phyloP scores from a whole-genome alignment of 2,797 vertebrate species.

The Brachymystax lenok region DNA sequence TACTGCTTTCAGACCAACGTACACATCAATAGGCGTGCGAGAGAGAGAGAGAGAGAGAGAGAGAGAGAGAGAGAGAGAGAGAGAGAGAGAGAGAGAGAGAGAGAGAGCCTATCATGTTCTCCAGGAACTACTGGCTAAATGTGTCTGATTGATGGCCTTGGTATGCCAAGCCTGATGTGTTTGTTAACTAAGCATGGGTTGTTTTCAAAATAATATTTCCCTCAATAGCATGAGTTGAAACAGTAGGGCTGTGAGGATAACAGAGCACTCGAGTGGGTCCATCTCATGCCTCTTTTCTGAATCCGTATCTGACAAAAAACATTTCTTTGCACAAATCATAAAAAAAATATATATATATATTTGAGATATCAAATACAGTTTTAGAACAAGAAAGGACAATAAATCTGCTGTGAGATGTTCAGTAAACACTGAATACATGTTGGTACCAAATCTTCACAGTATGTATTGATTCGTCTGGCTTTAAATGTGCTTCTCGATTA shows the following conservation, averaged over 20 bases:
- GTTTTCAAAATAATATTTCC: slow-evolving; percentile 12
- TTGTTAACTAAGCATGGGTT: slow-evolving; percentile 20
- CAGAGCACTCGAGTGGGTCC: slow-evolving; percentile 4
- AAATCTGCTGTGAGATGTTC: slow-evolving; percentile 12
- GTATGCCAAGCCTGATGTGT: slow-evolving; percentile 12
- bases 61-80: too few relatives aligned
- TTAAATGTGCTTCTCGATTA: slow-evolving; percentile 25
- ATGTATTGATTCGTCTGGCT: slow-evolving; percentile 36
- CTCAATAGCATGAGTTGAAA: not conserved
- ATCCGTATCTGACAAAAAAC: not conserved
- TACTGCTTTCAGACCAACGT: slow-evolving; percentile 30
- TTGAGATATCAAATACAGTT: slow-evolving; percentile 1
- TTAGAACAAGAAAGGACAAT: slow-evolving; percentile 11
- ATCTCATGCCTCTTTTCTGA: not conserved
- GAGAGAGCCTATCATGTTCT: slow-evolving; percentile 4
- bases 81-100: not conserved
- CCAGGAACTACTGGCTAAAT: not conserved
- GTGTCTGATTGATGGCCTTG: slow-evolving; percentile 19
- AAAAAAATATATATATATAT: slow-evolving; percentile 1
- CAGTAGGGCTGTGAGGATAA: not conserved
- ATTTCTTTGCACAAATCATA: not conserved
- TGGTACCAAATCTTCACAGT: slow-evolving; percentile 2
- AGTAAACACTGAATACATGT: not conserved
- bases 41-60: too few relatives aligned
- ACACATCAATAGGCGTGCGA: slow-evolving; percentile 59